These are phyloP conservation scores for Xestobium rufovillosum DNA, from an alignment of 2,888 invertebrate genomes.

Conservation along the genomic window DNA sequence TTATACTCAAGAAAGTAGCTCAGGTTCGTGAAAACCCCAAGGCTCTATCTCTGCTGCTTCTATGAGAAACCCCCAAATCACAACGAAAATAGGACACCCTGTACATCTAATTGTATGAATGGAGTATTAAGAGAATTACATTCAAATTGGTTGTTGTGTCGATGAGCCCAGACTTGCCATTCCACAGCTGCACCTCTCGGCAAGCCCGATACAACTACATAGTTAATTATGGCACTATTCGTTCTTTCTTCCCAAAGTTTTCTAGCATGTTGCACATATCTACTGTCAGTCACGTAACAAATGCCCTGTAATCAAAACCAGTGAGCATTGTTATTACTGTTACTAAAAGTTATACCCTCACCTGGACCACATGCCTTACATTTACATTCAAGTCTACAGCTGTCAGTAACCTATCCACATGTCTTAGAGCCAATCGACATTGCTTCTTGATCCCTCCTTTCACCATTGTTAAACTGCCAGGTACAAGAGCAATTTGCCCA, in stretches of 20 bases:
- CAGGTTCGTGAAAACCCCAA: too few relatives aligned
- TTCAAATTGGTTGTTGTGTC: slow-evolving; percentile 79
- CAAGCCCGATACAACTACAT: slow-evolving; percentile 73
- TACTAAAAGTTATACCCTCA: slow-evolving; percentile 17
- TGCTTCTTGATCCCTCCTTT: slow-evolving; percentile 73
- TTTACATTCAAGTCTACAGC: slow-evolving; percentile 72
- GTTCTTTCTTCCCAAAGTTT: slow-evolving; percentile 76
- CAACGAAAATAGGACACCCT: slow-evolving; percentile 7
- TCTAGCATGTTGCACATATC: slow-evolving; percentile 65
- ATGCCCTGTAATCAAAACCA: slow-evolving; percentile 55
- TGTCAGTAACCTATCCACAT: slow-evolving; percentile 73
- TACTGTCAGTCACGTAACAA: slow-evolving; percentile 74
- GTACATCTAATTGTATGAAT: too few relatives aligned
- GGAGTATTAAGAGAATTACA: too few relatives aligned
- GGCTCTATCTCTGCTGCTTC: too few relatives aligned
- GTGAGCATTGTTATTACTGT: slow-evolving; percentile 3
- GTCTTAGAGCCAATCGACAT: slow-evolving; percentile 75
- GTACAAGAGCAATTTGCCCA: slow-evolving; percentile 87
- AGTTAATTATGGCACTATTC: slow-evolving; percentile 81
- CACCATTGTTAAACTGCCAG: slow-evolving; percentile 67
- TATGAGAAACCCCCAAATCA: too few relatives aligned
- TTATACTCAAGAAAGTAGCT: too few relatives aligned
- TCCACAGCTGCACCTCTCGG: slow-evolving; percentile 77
- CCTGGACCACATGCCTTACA: slow-evolving; percentile 76
- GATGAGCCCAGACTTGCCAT: slow-evolving; percentile 91